Evolutionary conservation across 2,888 invertebrate species (phyloP), one percentile per base, ranked within the genome.

Genomic region (Oscheius onirici): DNA sequence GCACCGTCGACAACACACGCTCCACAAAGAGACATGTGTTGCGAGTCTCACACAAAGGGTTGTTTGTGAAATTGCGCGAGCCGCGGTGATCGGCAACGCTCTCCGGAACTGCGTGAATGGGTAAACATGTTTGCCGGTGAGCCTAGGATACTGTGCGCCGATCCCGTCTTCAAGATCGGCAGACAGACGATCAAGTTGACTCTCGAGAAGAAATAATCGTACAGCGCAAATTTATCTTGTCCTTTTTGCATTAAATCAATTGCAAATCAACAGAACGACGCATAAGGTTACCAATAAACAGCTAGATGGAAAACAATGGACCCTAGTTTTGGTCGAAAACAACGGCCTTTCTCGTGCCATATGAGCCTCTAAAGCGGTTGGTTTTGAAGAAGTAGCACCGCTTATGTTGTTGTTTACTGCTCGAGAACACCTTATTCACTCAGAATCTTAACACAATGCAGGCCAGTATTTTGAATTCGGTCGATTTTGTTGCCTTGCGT

Each of bases 121-220:
- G 63, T 63, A 46, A 63, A 63, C 63, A 63, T 63, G 63, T 63
- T 63, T 63, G 46, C 49, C 20, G n/a, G 34, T 26, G 63, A 41
- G 55, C 20, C n/a, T 24, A n/a, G 55, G 60, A 40, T 60, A 41
- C 60, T 15, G 41, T 40, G 60, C 17, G 58, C 40, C n/a, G 20
- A 22, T 24, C 22, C 28, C 26, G 26, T 55, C 55, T 26, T 24
- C 28, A n/a, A 55, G n/a, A 55, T 34, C 55, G 26, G 55, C 11
- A 13, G 28, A 8, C 17, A 24, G 52, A 20, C n/a, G 52, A 52
- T 34, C 34, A 34, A 24, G 52, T 22, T 26, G 34, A 34, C 34
- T 34, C 28, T 26, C 3, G 28, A 26, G 26, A 11, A 24, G 20
- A 46, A 46, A 17, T n/a, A 46, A 17, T 46, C 6, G 46, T 46